Base-by-base conservation (phyloP, 1,140 invertebrate genomes). In the Doryteuthis pealeii region DNA sequence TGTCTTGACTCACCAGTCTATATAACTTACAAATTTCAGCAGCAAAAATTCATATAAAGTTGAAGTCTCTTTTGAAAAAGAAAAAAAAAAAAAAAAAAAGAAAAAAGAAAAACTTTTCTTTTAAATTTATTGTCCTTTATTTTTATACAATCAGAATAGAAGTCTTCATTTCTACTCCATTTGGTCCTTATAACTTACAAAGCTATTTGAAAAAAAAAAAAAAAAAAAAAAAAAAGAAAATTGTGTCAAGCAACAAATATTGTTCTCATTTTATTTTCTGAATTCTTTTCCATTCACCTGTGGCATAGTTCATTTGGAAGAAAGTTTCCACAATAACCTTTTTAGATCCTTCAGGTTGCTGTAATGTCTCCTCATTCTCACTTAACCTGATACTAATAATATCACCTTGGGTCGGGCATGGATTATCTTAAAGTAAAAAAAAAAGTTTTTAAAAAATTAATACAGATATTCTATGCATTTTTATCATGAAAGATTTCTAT, bases 281-380 rank as follows among this genome's bases (percentile, higher is more conserved):
- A 71, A 97, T 93, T 49, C 94, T 89, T 80, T 96, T 96, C 95
- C 95, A 97, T 85, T 96, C 95, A 0, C 95, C 95, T 73, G 94
- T 96, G 77, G 93, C 94, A 88, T 97, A 97, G 88, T 98, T 97
- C 95, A 98, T 97, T 88, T 97, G 95, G 90, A 97, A 97, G 88
- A 96, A 95, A 18, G 94, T 96, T 86, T 98, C 95, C 0, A 94
- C 94, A 15, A 85, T 77, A 80, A 87, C 84, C 65, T 95, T 89
- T 91, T 94, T 93, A 0, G 91, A 91, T 58, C 82, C 81, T 67
- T 87, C 93, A 0, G 91, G 86, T 80, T 95, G 93, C 10, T 90
- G 88, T 0, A 95, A 92, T 75, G 92, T 92, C 84, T 96, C 94
- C 80, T 83, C 78, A n/a, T 87, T 94, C 92, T 97, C 95, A 74